These are phyloP conservation scores for Cephalopachus bancanus DNA, from an alignment of 2,797 vertebrate genomes.

Conservation along the genomic window DNA sequence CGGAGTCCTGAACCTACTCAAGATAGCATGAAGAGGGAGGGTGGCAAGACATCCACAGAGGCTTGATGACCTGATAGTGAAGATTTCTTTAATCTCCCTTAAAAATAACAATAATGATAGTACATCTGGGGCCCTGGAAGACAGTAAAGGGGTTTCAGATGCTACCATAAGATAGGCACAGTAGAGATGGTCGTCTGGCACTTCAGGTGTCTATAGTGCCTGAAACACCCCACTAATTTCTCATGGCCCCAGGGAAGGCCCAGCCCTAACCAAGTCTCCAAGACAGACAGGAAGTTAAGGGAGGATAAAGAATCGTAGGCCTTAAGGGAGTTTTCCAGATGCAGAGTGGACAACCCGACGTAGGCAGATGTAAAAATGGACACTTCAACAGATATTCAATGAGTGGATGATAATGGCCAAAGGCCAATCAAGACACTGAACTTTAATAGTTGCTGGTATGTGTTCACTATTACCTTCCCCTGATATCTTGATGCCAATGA, in stretches of 20 bases:
- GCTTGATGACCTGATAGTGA: neutral
- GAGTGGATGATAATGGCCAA: neutral
- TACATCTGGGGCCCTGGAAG: neutral
- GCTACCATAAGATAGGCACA: no score
- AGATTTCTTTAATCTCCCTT: neutral
- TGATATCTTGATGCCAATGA: neutral
- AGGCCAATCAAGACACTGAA: neutral
- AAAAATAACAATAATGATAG: neutral
- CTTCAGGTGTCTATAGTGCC: neutral
- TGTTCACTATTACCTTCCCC: neutral
- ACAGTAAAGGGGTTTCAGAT: neutral
- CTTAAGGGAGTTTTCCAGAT: neutral
- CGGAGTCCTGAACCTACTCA: accelerated
- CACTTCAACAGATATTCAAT: neutral
- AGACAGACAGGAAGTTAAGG: neutral
- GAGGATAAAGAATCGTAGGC: neutral
- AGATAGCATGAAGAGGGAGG: neutral
- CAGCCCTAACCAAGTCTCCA: neutral
- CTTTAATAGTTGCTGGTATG: neutral
- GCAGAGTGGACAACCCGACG: neutral
- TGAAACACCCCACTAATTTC: neutral
- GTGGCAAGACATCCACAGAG: neutral
- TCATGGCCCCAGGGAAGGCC: neutral
- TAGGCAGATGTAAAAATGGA: neutral
- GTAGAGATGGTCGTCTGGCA: neutral